A percentile compares a stretch with the other conserved stretches of the same genome.
Conservation (phyloP, 2,888 invertebrate species). For the Eilema caniola region DNA sequence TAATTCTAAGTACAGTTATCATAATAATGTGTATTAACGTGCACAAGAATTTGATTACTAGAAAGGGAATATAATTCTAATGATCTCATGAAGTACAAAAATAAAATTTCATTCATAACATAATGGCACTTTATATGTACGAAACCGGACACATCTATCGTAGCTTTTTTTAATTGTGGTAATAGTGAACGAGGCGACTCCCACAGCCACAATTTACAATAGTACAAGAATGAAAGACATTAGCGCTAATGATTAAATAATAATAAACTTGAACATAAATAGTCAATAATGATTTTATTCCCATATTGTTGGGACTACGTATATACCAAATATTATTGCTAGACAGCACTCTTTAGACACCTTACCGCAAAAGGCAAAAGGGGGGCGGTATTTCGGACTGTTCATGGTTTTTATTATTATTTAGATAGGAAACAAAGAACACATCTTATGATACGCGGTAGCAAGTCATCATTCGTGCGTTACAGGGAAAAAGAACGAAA, state of each 20-base stretch:
- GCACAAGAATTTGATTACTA: slow-evolving; percentile 30
- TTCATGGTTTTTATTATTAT: background rate
- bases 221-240: slow-evolving; percentile 1
- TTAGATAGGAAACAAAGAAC: background rate
- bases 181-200: slow-evolving; percentile 4
- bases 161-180: slow-evolving; percentile 17
- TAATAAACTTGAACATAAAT: background rate
- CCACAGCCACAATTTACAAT: slow-evolving; percentile 17
- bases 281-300: background rate
- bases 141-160: slow-evolving; percentile 26
- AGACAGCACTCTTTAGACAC: slow-evolving; percentile 2
- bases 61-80: slow-evolving; percentile 55
- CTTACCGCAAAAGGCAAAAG: background rate
- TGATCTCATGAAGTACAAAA: slow-evolving; percentile 58
- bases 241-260: background rate
- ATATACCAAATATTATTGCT: slow-evolving; percentile 5
- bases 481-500: background rate
- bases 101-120: slow-evolving; percentile 63
- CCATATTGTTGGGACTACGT: too few species aligned
- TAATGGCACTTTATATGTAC: slow-evolving; percentile 58
- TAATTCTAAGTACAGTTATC: slow-evolving; percentile 39
- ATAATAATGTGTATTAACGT: slow-evolving; percentile 26
- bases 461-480: background rate
- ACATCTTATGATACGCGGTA: background rate
- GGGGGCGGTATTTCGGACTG: background rate